Base-by-base conservation (phyloP, 1,140 invertebrate species). In the Thaumetopoea pityocampa region DNA sequence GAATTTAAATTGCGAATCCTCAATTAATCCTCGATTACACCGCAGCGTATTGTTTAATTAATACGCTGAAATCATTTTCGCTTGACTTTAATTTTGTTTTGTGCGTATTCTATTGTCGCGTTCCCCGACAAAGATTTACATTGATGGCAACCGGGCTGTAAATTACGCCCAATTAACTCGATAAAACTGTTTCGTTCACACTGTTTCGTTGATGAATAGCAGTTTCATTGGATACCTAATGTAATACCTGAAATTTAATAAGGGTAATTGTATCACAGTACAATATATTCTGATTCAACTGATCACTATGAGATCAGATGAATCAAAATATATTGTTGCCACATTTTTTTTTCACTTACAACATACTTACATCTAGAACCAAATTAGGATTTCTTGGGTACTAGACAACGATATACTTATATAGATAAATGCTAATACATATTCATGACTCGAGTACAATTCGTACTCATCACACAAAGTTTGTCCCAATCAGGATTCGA, bases 21-120 rank as follows among this genome's bases (percentile, higher is more conserved):
- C 56, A 73, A 70, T 70, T 67, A 66, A 67, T 64, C 44, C 50
- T 29, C 41, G 51, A 63, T 67, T 66, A 65, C 36, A 64, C 34
- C 51, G 37, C 55, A 37, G 44, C 58, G 43, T 53, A 47, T 30
- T 42, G 47, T 64, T 64, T 67, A 64, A 71, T 71, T 69, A 74
- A 71, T n/a, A 56, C 37, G 44, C 22, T 40, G 38, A 40, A 58
- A 61, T 62, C 55, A 62, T 58, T 67, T 57, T 52, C 42, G 35
- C 17, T 38, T 34, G 41, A 49, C 54, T 63, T 56, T 66, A 53
- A 66, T 66, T 66, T 64, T 55, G 51, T 41, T 54, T 42, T 45
- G 46, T 47, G 29, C 51, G 24, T 35, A 43, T 57, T 49, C 52
- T 46, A 57, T 57, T 60, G 37, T 50, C 55, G 27, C 19, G 35